Evolutionary conservation across 30 jellyfish, hydroid and myxozoan genomes (phyloP).

Genomic region (Phacellophora camtschatica): DNA sequence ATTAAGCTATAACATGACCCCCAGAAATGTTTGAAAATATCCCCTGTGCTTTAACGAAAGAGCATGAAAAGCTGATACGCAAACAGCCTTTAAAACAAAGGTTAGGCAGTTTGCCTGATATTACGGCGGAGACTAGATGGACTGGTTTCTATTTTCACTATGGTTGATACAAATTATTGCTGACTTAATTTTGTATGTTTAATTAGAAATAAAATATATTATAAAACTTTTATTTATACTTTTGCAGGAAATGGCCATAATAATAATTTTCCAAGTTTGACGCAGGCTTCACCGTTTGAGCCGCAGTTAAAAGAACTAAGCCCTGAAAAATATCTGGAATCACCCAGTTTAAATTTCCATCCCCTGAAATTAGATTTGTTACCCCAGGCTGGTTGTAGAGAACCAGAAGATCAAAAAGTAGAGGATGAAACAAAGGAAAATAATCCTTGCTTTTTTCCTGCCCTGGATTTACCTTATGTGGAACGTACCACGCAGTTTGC

Average conservation of each 20-base stretch:
- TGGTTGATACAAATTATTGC: too few species aligned
- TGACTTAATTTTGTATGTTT: too few species aligned
- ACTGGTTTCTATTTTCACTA: too few species aligned
- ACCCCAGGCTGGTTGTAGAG: neutral
- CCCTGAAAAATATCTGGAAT: conserved; percentile 15
- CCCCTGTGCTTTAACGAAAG: too few species aligned
- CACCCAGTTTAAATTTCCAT: neutral
- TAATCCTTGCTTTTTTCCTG: conserved; percentile 45
- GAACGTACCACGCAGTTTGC: neutral
- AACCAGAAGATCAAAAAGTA: neutral
- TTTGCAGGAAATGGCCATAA: conserved; percentile 37
- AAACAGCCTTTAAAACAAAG: too few species aligned
- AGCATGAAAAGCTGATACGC: too few species aligned
- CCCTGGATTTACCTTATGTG: neutral
- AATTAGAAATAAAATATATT: too few species aligned
- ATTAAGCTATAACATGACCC: too few species aligned
- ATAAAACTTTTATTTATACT: neutral
- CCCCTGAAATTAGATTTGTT: neutral
- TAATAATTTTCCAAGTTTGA: conserved; percentile 9
- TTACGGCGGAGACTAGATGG: too few species aligned
- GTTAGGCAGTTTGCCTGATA: too few species aligned
- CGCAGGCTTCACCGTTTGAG: neutral
- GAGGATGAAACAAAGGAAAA: conserved; percentile 36
- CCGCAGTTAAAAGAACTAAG: conserved; percentile 48
- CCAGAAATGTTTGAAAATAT: too few species aligned